Evolutionary conservation across 1,140 invertebrate species (phyloP).

Genomic region (Ceratoteleas bidentatus): DNA sequence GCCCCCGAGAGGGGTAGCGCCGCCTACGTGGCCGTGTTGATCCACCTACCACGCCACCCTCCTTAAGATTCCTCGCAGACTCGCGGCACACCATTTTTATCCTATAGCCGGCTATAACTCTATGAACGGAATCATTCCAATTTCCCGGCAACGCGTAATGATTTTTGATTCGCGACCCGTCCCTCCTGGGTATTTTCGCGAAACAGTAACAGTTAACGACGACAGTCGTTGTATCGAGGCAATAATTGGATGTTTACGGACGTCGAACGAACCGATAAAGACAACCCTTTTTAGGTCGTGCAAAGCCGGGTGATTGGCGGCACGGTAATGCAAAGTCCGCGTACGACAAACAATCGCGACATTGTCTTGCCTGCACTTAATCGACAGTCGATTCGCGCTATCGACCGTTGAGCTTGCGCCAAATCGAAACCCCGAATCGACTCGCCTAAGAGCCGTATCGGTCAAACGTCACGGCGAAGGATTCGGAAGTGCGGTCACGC

Average conservation of each 20-base stretch:
- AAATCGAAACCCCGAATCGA: conserved; percentile 44
- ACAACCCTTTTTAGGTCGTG: too few species aligned
- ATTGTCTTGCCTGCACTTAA: too few species aligned
- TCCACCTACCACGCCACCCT: conserved; percentile 77
- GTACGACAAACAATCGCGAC: too few species aligned
- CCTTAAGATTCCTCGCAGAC: conserved; percentile 74
- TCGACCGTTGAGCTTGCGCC: neutral
- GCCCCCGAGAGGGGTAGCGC: conserved; percentile 79
- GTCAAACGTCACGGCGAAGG: conserved; percentile 57
- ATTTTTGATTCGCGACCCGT: conserved; percentile 60
- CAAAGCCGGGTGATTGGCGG: too few species aligned
- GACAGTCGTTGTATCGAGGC: neutral
- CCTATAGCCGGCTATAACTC: conserved; percentile 69
- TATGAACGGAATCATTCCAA: conserved; percentile 70
- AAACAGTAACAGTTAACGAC: neutral
- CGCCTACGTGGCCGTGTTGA: conserved; percentile 78
- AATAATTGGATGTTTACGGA: conserved; percentile 39
- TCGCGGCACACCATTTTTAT: conserved; percentile 65
- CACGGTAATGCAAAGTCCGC: too few species aligned
- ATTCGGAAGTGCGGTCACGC: conserved; percentile 66
- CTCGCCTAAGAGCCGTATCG: conserved; percentile 49
- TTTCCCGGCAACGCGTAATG: conserved; percentile 69
- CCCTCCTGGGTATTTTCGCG: too few species aligned
- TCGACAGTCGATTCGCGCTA: neutral
- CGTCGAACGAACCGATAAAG: conserved; percentile 23